phyloP scores from a whole-genome alignment of 1,140 invertebrate genomes.

The Leptoteleia sp. region DNA sequence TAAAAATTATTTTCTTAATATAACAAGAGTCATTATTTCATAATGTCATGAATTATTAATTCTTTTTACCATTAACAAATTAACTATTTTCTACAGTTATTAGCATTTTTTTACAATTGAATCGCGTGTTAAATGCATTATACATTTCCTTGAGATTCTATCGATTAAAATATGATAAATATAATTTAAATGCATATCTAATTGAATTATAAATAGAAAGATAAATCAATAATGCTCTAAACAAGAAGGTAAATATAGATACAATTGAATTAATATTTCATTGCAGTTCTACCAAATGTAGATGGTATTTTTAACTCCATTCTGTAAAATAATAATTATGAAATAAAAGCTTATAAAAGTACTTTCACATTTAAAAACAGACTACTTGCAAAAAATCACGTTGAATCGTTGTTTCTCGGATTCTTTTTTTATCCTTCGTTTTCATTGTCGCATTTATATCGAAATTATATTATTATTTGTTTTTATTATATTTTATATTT shows the following conservation, averaged over 20 bases:
- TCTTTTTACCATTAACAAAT: neutral
- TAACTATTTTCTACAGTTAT: constrained; percentile 9
- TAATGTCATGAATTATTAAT: constrained; percentile 21
- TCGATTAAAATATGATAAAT: constrained; percentile 46
- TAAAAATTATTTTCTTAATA: constrained; percentile 2
- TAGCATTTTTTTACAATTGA: constrained; percentile 16
- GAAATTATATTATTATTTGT: too few relatives aligned
- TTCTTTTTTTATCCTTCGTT: too few relatives aligned
- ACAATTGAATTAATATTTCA: too few relatives aligned
- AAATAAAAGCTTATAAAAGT: too few relatives aligned
- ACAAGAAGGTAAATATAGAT: constrained; percentile 9
- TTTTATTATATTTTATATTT: too few relatives aligned
- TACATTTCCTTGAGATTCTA: constrained; percentile 27
- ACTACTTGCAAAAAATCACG: too few relatives aligned
- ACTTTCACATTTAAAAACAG: too few relatives aligned
- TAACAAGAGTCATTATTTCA: neutral
- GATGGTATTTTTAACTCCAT: too few relatives aligned
- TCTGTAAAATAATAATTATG: too few relatives aligned
- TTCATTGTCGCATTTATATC: too few relatives aligned
- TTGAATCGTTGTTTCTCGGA: too few relatives aligned
- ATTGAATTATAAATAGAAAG: constrained; percentile 36
- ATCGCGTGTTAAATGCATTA: constrained; percentile 32
- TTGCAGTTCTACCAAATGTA: too few relatives aligned
- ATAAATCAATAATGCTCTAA: constrained; percentile 16
- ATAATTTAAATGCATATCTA: constrained; percentile 43